Conservation (phyloP, 2,888 invertebrate genomes). For the Eupithecia subumbrata region DNA sequence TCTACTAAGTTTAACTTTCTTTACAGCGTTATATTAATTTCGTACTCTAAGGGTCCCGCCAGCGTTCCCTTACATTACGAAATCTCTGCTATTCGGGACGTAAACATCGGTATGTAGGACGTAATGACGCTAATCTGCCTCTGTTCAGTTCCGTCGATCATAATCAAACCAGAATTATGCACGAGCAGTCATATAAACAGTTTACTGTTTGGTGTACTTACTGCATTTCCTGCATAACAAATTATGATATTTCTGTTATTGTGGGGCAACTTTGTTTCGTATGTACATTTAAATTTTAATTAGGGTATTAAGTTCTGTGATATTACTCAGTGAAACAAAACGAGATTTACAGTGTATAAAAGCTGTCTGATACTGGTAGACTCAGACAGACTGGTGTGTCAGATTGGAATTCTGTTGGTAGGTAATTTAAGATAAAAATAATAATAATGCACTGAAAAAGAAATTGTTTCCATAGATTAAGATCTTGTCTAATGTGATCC, state of each 20-base stretch:
- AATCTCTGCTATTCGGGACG: constrained; percentile 64
- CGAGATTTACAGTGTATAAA: background rate
- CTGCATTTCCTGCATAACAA: constrained; percentile 19
- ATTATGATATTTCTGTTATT: constrained; percentile 4
- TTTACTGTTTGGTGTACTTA: constrained; percentile 33
- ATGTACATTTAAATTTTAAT: background rate
- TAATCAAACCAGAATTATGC: constrained; percentile 54
- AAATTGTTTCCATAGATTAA: too few relatives aligned
- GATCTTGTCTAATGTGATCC: too few relatives aligned
- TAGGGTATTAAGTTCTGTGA: background rate
- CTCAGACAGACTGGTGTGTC: background rate
- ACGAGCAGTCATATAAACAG: constrained; percentile 39
- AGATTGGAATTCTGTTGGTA: background rate
- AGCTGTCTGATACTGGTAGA: background rate
- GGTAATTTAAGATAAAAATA: background rate
- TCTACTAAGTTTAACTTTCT: background rate
- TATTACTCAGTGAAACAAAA: background rate
- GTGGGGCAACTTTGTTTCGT: background rate
- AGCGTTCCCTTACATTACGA: constrained; percentile 52
- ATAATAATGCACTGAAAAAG: too few relatives aligned
- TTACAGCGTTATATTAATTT: background rate
- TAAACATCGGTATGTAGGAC: constrained; percentile 73
- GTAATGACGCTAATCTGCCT: constrained; percentile 53
- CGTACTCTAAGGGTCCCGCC: constrained; percentile 31
- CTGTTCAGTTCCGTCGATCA: constrained; percentile 57